Conservation (phyloP, 2,113 vertebrate genomes). For the Hyperoodon ampullatus region DNA sequence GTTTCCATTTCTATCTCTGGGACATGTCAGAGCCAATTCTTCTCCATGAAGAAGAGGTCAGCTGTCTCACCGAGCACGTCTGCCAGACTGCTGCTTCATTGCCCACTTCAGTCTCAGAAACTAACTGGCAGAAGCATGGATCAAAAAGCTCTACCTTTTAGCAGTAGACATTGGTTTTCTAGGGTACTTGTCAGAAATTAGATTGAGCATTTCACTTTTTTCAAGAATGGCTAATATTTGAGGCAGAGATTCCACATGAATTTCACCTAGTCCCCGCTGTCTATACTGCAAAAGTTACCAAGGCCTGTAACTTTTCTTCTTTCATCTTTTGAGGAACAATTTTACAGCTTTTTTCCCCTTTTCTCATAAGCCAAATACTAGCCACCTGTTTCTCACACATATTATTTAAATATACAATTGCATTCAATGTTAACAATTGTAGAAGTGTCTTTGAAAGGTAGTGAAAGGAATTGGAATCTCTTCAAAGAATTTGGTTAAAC, state of each 20-base stretch:
- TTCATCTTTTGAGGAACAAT: neutral
- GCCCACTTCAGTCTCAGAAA: neutral
- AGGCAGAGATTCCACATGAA: neutral
- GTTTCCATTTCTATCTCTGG: conserved; percentile 32
- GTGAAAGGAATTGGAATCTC: conserved; percentile 41
- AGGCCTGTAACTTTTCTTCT: neutral
- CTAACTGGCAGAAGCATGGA: neutral
- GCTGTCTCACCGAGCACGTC: neutral
- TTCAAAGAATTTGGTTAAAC: conserved; percentile 28
- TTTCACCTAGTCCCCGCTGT: neutral
- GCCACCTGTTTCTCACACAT: neutral
- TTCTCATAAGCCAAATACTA: conserved; percentile 24
- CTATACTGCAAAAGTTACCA: neutral
- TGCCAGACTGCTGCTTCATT: neutral
- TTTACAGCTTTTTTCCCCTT: neutral
- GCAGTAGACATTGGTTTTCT: neutral
- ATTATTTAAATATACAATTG: conserved; percentile 29
- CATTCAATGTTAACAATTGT: conserved; percentile 19
- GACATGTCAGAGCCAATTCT: neutral
- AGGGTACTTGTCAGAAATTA: neutral
- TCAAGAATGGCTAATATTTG: neutral
- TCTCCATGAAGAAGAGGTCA: neutral
- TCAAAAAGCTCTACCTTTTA: neutral
- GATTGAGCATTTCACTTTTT: neutral
- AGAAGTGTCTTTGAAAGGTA: conserved; percentile 16